Evolutionary conservation across 2,797 vertebrate genomes (phyloP).

Genomic region (Liparis tanakae): DNA sequence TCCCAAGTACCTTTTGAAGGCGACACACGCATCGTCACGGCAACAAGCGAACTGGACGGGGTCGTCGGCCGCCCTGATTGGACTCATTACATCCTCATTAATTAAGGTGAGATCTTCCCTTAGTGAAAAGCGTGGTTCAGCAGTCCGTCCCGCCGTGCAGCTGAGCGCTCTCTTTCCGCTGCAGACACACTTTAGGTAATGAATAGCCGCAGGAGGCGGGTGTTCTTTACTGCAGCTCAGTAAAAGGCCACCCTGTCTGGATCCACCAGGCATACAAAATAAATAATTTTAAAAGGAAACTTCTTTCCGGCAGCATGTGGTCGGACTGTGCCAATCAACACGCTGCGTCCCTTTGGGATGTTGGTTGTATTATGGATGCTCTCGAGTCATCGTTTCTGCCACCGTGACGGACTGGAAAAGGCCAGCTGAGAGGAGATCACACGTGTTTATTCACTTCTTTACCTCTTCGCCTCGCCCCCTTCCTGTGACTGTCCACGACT

Average conservation of each 20-base stretch:
- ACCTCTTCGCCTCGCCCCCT: neutral
- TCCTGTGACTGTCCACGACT: slow-evolving; percentile 21
- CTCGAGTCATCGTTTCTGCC: slow-evolving; percentile 1
- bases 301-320: slow-evolving; percentile 46
- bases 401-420: slow-evolving; percentile 21
- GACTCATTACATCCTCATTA: slow-evolving; percentile 54
- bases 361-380: slow-evolving; percentile 27
- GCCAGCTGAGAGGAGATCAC: slow-evolving; percentile 16
- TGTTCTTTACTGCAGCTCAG: slow-evolving; percentile 68
- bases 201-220: slow-evolving; percentile 74
- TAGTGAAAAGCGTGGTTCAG: slow-evolving; percentile 67
- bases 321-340: slow-evolving; percentile 25
- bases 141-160: slow-evolving; percentile 63
- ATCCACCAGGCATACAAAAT: slow-evolving; percentile 45
- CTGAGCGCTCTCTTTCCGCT: slow-evolving; percentile 59
- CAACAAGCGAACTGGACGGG: slow-evolving; percentile 3
- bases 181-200: slow-evolving; percentile 81
- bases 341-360: slow-evolving; percentile 18
- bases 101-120: slow-evolving; percentile 52
- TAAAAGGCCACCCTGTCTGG: slow-evolving; percentile 74
- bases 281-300: slow-evolving; percentile 19
- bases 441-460: slow-evolving; percentile 12
- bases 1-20: neutral
- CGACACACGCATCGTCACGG: slow-evolving; percentile 9
- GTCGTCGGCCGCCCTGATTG: slow-evolving; percentile 44